phyloP scores from a whole-genome alignment of 2,797 vertebrate species.

The Myoxocephalus aenaeus region DNA sequence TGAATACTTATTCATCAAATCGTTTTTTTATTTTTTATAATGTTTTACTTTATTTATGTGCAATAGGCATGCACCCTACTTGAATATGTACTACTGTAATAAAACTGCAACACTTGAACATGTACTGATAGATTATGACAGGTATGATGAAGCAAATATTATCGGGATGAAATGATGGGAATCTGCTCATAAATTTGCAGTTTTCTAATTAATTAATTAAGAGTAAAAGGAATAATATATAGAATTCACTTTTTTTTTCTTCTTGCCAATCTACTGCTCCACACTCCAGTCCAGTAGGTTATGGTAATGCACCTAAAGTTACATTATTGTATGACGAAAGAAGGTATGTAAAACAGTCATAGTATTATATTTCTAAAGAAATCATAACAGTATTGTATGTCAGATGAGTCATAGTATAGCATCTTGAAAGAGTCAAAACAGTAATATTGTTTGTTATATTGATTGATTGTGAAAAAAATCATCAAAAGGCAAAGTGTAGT shows the following conservation, averaged over 20 bases:
- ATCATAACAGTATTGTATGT: too few species aligned
- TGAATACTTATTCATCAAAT: neutral
- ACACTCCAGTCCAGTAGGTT: neutral
- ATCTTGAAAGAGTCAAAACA: too few species aligned
- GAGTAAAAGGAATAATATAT: neutral
- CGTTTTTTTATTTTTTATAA: neutral
- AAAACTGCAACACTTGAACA: neutral
- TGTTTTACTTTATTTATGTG: neutral
- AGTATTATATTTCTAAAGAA: neutral
- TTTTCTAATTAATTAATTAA: neutral
- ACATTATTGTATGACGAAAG: neutral
- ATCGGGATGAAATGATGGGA: neutral
- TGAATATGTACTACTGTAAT: neutral
- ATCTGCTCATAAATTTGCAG: neutral
- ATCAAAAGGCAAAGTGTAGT: too few species aligned
- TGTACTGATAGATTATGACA: neutral
- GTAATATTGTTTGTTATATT: too few species aligned
- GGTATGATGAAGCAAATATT: neutral
- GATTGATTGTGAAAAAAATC: too few species aligned
- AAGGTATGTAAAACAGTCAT: neutral
- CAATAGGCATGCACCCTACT: neutral
- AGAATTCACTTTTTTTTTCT: neutral
- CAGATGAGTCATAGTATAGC: too few species aligned
- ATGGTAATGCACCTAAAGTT: neutral
- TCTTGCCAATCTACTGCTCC: neutral